Base-by-base conservation (phyloP, 1,140 invertebrate genomes). In the Capitella teleta region DNA sequence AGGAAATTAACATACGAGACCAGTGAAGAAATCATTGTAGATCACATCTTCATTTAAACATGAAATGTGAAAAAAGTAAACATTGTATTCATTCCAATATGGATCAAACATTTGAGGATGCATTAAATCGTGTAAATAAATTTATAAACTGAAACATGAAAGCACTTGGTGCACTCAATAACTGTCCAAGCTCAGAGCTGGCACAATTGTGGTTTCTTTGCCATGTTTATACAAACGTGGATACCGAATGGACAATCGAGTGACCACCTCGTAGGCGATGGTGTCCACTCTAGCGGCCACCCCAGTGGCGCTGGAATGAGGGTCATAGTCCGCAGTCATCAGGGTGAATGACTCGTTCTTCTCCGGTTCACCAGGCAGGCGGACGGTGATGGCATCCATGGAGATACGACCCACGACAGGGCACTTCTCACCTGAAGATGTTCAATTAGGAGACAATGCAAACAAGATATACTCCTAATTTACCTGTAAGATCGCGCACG, bases 381-480 rank as follows among this genome's bases (percentile, higher is more conserved):
- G 36, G 2, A 58, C 60, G 5, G 60, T 58, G 23, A 61, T 56
- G 19, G 60, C 58, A 36, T 61, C 60, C 60, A 61, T 61, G 6
- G 60, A 60, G 2, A 61, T 55, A 3, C 56, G 45, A 19, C 60
- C 60, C 8, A 61, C 54, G 16, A 61, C 49, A 10, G 54, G 51
- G 49, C 49, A 56, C n/a, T 30, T 45, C 1, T 51, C 34, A 30
- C 58, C 58, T 59, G 53, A 1, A 46, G 36, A 25, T 32, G 18
- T 37, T 2, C n/a, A 28, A 19, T n/a, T 43, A 5, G 38, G 37
- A 19, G 12, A 41, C 14, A 8, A 47, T 21, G 25, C n/a, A n/a
- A n/a, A n/a, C n/a, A n/a, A n/a, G n/a, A n/a, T n/a, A n/a, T n/a
- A n/a, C n/a, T n/a, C n/a, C n/a, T n/a, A 38, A 21, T 28, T 51